A percentile compares a stretch with the other conserved stretches of the same genome.
These are phyloP conservation scores for Formica exsecta DNA, from an alignment of 1,140 invertebrate species.

Conservation along the genomic window DNA sequence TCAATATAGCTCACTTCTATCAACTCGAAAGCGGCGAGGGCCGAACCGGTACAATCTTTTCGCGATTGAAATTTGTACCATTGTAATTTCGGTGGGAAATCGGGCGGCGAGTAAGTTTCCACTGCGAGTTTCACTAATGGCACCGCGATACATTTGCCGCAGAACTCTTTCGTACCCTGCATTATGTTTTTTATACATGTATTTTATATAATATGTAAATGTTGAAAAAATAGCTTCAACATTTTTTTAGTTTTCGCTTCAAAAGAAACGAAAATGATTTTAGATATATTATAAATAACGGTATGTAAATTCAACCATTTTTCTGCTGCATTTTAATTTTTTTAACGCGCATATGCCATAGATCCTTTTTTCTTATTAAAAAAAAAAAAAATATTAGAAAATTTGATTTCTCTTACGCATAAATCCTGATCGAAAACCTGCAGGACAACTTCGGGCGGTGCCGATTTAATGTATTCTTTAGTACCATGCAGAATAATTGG, in stretches of 20 bases:
- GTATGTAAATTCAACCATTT: background rate
- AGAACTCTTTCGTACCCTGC: constrained; percentile 86
- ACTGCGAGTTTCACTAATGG: constrained; percentile 86
- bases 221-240: background rate
- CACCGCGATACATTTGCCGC: constrained; percentile 86
- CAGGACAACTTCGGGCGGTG: constrained; percentile 85
- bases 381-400: background rate
- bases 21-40: constrained; percentile 88
- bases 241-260: background rate
- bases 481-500: constrained; percentile 85
- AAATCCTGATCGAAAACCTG: constrained; percentile 84
- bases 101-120: constrained; percentile 83
- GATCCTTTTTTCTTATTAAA: background rate
- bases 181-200: background rate
- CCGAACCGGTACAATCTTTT: constrained; percentile 84
- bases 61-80: constrained; percentile 87
- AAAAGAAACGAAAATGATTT: background rate
- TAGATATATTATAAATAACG: background rate
- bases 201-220: constrained; percentile 51
- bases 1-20: constrained; percentile 83
- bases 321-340: background rate
- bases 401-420: constrained; percentile 76
- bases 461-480: constrained; percentile 83
- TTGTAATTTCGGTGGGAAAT: constrained; percentile 87
- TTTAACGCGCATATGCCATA: background rate